Base-by-base conservation (phyloP, 2,797 vertebrate species). In the Benthosema pterotum region DNA sequence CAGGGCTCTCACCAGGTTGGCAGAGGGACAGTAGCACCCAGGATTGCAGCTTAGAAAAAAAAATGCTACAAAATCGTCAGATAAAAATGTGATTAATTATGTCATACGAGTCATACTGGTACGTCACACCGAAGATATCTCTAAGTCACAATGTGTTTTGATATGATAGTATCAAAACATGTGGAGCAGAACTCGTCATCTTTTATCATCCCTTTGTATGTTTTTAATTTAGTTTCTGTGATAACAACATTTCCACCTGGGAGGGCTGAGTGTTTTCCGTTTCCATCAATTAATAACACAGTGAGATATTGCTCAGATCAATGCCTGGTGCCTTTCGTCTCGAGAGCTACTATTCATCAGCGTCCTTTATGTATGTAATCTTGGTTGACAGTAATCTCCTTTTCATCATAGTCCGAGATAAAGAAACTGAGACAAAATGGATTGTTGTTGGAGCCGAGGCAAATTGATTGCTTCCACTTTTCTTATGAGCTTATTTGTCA, bases 381-480 rank as follows among this genome's bases (percentile, higher is more conserved):
- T 60, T 60, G 54, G 42, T 46, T 28, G 42, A 69, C 46, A 43
- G 42, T 69, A 63, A 73, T 74, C 67, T 63, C 15, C 6, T 64
- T 65, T 69, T 62, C 57, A 62, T 67, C 48, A 42, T 38, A 45
- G 32, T 50, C 49, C 53, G 17, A 49, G 60, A 49, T 72, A 51
- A 58, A 25, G 42, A 58, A 62, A 38, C 17, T 59, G n/a, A 62
- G 17, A 60, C 53, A 13, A 57, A 73, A 72, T 17, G 1, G 72
- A 56, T 45, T 52, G 15, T 54, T 65, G 45, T 43, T 59, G 14
- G 11, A 62, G 62, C 4, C 17, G 0, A 38, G 51, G 51, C 52
- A 50, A 69, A 79, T 54, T 49, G 32, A 72, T 77, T 68, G 28
- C 67, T 70, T 80, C 52, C 42, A 45, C 25, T 62, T 60, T 74